Evolutionary conservation across 2,113 vertebrate species (phyloP), one percentile per base, ranked within the genome.

Genomic region (Bos taurus): DNA sequence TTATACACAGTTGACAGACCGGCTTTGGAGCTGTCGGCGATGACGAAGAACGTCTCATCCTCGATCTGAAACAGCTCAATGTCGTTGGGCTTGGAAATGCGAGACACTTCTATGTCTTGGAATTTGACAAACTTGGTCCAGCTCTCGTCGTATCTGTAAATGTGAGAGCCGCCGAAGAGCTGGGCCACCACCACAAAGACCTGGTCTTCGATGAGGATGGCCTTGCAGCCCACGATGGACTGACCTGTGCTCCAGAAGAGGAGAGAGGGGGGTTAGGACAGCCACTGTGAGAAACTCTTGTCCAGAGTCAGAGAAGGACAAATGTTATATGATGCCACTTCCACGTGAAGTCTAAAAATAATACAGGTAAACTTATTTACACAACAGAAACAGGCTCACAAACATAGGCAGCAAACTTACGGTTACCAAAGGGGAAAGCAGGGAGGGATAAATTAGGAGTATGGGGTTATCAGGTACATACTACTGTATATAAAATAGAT

Each of bases 171-270:
- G 1, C 99, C 99, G 19, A 99, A 99, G 88, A 99, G 99, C 98
- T 99, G 99, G 52, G 99, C 99, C 96, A 99, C 99, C 87, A 99
- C 99, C 98, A 99, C 99, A 93, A 99, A 99, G 88, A 99, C 99
- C 97, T 99, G 99, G 81, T 99, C 98, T n/a, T 99, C 99, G 74
- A 99, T 99, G 95, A 99, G 99, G 84, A 99, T 99, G 67, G 99
- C 99, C 98, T 99, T 99, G 95, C 99, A 99, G 95, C 99, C 99
- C 97, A 99, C 99, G 80, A 99, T 99, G 86, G 99, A 99, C 98
- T 99, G 99, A 98, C 99, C 99, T 99, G 98, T 77, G 80, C 95
- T 77, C 95, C 97, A 88, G 98, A 95, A 93, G 15, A 89, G 94
- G 96, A 77, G 40, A n/a, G 94, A 30, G 19, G 7, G 6, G 6